Evolutionary conservation across 2,113 vertebrate species (phyloP).

Genomic region (Lagopus muta): DNA sequence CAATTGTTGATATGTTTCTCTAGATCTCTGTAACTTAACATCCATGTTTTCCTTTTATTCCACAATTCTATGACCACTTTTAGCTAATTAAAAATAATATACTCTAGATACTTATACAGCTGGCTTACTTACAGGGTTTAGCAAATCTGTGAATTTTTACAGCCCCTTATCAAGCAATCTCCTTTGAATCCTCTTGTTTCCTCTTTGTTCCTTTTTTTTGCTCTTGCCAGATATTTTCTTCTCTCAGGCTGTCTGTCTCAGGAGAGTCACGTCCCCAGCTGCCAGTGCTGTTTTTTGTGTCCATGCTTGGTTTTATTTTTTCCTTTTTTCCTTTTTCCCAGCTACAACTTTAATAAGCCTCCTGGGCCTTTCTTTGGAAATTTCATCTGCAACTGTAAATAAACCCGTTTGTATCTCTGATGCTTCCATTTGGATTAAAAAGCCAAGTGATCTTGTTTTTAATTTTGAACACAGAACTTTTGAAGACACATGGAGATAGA

Average conservation of each 20-base stretch:
- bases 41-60: not conserved
- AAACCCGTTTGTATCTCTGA: not conserved
- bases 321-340: not conserved
- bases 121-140: not conserved
- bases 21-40: not conserved
- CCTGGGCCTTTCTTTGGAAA: constrained; percentile 32
- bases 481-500: not conserved
- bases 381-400: constrained; percentile 10
- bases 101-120: not conserved
- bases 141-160: not conserved
- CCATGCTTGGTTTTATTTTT: not conserved
- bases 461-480: not conserved
- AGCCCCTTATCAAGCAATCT: not conserved
- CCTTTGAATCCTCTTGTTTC: not conserved
- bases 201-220: not conserved
- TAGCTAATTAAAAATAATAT: not conserved
- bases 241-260: not conserved
- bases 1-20: not conserved
- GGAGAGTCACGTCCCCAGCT: not conserved
- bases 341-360: constrained; percentile 23
- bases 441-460: not conserved
- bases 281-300: not conserved
- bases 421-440: not conserved
- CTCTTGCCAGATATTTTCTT: constrained; percentile 33
- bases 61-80: not conserved